Percentiles rank a stretch among this genome's conserved stretches.
phyloP scores from a whole-genome alignment of 2,888 invertebrate genomes.

The Caenorhabditis doughertyi region DNA sequence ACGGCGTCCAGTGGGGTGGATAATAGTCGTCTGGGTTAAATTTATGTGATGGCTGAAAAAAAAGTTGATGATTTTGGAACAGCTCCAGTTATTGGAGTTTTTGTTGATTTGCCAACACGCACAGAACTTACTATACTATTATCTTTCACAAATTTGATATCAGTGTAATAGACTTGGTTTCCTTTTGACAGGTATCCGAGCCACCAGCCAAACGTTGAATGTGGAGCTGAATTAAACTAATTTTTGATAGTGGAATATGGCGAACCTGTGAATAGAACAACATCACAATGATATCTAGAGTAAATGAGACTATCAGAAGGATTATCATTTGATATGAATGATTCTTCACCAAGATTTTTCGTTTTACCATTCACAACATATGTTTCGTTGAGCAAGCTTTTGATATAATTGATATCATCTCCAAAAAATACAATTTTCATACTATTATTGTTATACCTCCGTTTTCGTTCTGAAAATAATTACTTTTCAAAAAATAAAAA shows the following conservation, averaged over 20 bases:
- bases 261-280: constrained; percentile 8
- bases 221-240: constrained; percentile 12
- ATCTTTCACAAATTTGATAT: constrained; percentile 17
- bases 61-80: neutral
- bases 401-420: constrained; percentile 3
- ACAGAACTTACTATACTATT: constrained; percentile 19
- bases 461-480: no score
- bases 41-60: constrained; percentile 13
- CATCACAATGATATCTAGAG: constrained; percentile 10
- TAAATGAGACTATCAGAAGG: constrained; percentile 17
- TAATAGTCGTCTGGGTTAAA: constrained; percentile 25
- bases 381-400: neutral
- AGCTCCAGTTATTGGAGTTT: no score
- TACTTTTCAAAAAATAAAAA: no score
- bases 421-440: constrained; percentile 12
- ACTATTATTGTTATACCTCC: neutral
- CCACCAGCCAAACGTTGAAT: constrained; percentile 35
- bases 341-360: neutral
- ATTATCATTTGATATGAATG: neutral
- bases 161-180: constrained; percentile 18
- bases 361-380: neutral
- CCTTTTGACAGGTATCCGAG: constrained; percentile 26
- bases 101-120: neutral
- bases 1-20: constrained; percentile 25
- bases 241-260: neutral